Evolutionary conservation across 2,888 invertebrate species (phyloP).

Genomic region (Acleris laterana): DNA sequence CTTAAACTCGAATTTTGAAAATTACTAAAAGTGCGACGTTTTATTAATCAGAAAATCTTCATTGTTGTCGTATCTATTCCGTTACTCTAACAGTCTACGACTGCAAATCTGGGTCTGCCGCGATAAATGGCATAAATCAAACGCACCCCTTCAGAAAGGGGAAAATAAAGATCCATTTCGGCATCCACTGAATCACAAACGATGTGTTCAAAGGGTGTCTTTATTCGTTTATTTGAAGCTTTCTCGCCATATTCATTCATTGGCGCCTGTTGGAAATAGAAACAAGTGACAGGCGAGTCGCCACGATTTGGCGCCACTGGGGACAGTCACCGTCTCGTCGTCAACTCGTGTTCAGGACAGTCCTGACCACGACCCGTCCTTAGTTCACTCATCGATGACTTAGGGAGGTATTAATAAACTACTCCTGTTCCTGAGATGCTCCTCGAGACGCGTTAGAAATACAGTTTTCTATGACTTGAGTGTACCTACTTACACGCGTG

Average conservation of each 20-base stretch:
- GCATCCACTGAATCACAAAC: constrained; percentile 27
- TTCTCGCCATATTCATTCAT: constrained; percentile 42
- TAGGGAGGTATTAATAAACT: neutral
- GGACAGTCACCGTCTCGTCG: constrained; percentile 20
- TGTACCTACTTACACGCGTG: no score
- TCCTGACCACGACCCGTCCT: constrained; percentile 23
- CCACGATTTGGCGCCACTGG: constrained; percentile 48
- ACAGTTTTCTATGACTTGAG: no score
- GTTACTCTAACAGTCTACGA: neutral
- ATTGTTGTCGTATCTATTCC: neutral
- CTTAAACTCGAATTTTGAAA: no score
- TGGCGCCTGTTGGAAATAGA: constrained; percentile 75
- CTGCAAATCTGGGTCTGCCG: neutral
- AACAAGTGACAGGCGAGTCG: constrained; percentile 71
- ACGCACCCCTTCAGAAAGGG: constrained; percentile 17
- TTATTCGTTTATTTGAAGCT: constrained; percentile 34
- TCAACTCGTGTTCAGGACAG: constrained; percentile 11
- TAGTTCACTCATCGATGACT: constrained; percentile 31
- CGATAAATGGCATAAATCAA: constrained; percentile 6
- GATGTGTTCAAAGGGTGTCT: constrained; percentile 24
- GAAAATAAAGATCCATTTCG: constrained; percentile 24
- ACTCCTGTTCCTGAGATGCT: neutral
- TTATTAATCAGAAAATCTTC: no score
- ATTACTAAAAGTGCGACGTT: no score
- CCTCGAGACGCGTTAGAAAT: neutral